Evolutionary conservation across 1,140 invertebrate species (phyloP).

Genomic region (Trichonephila inaurata): DNA sequence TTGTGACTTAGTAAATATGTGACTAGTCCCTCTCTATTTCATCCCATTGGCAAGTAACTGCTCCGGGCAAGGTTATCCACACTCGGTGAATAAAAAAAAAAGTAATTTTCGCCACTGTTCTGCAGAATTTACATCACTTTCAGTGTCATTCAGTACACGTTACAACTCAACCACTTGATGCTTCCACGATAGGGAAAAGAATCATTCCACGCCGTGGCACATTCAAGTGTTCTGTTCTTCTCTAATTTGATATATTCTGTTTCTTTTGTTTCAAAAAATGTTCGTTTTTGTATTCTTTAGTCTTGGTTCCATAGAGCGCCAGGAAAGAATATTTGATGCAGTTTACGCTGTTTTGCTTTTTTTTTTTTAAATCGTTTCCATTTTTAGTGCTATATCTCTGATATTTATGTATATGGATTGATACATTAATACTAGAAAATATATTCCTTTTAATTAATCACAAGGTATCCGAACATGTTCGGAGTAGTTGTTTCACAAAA

Average conservation of each 20-base stretch:
- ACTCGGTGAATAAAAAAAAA: neutral
- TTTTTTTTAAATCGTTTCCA: too few relatives aligned
- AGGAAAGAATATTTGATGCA: too few relatives aligned
- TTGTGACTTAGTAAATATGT: neutral
- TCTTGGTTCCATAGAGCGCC: too few relatives aligned
- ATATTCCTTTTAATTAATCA: too few relatives aligned
- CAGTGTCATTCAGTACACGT: neutral
- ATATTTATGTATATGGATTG: too few relatives aligned
- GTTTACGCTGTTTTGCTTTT: too few relatives aligned
- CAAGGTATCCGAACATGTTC: too few relatives aligned
- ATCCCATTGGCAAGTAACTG: neutral
- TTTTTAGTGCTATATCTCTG: too few relatives aligned
- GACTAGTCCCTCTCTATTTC: neutral
- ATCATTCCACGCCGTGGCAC: neutral
- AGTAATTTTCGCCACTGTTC: neutral
- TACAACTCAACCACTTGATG: neutral
- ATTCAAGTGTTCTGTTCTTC: neutral
- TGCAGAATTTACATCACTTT: slow-evolving; percentile 4
- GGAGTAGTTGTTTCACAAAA: too few relatives aligned
- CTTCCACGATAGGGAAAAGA: neutral
- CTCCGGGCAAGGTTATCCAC: slow-evolving; percentile 14
- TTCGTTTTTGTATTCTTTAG: too few relatives aligned
- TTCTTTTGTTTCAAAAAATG: neutral
- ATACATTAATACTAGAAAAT: too few relatives aligned
- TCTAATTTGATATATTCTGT: neutral